Base-by-base conservation (phyloP, 1,140 invertebrate genomes). In the Lanistes nyassanus region DNA sequence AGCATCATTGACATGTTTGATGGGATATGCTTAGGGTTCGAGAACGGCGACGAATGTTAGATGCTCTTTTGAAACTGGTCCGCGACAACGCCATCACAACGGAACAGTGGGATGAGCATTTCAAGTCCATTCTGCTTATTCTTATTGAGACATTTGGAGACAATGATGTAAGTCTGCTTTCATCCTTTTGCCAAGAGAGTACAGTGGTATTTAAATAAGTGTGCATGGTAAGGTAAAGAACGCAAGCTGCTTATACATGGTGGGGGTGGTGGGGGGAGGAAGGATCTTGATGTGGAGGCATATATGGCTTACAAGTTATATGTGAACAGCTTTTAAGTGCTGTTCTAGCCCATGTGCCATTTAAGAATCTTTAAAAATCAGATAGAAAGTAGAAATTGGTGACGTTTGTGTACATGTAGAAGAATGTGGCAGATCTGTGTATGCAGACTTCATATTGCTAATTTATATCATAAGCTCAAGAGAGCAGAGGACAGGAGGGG, bases 141-240 rank as follows among this genome's bases (percentile, higher is more conserved):
- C 89, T 96, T 31, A 88, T 94, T 79, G 94, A 95, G 85, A 91
- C 94, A 83, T 90, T 96, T 77, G 91, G 92, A 73, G 91, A 93
- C 76, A 90, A 92, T 29, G 91, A 93, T 82, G 92, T 93, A 81
- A 92, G 86, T 80, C 47, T 37, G 42, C 42, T 3, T 47, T 47
- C n/a, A n/a, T n/a, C 19, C 42, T 47, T 47, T 13, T 13, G 19
- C 19, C 9, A 47, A 47, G 42, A 1, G 42, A 16, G 5, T 9
- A 47, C 9, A 47, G 42, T 47, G 42, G 42, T 47, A 47, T 47
- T 47, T 47, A 47, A 47, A 47, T 13, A 2, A 9, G 5, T 47
- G 42, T 47, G 13, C 13, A 7, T 7, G 13, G 13, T 6, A 42
- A 7, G 39, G 39, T 6, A 13, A 42, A 42, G 39, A 42, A 42